Evolutionary conservation across 2,888 invertebrate genomes (phyloP).

Genomic region (Venustoraphidia nigricollis): DNA sequence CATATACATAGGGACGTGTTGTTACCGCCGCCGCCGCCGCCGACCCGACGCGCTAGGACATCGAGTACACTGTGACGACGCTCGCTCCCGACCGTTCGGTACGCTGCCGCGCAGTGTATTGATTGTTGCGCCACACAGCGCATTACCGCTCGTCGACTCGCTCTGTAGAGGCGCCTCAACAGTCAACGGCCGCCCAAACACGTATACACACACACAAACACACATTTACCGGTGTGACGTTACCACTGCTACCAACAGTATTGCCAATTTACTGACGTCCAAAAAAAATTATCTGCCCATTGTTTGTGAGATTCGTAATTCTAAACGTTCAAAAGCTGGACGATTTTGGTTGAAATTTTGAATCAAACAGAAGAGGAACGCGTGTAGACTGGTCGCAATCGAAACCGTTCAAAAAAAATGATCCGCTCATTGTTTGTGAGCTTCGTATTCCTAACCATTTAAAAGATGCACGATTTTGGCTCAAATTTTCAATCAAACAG

Average conservation of each 20-base stretch:
- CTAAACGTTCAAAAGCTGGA: too few relatives aligned
- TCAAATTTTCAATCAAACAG: too few relatives aligned
- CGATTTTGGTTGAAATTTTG: too few relatives aligned
- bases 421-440: too few relatives aligned
- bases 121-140: slow-evolving; percentile 2
- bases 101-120: slow-evolving; percentile 1
- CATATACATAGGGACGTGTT: too few relatives aligned
- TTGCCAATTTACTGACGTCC: neutral
- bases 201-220: slow-evolving; percentile 12
- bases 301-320: too few relatives aligned
- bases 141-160: neutral
- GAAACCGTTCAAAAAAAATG: too few relatives aligned
- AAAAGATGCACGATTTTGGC: too few relatives aligned
- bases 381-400: too few relatives aligned
- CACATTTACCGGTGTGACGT: slow-evolving; percentile 1
- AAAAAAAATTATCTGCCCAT: neutral
- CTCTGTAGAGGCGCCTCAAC: neutral
- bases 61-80: slow-evolving; percentile 3
- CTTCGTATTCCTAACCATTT: too few relatives aligned
- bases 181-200: slow-evolving; percentile 4
- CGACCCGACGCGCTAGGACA: neutral
- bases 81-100: neutral
- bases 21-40: too few relatives aligned
- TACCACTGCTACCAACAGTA: neutral
- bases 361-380: too few relatives aligned